phyloP scores from a whole-genome alignment of 2,797 vertebrate species.

The Enteromius trimaculatus region DNA sequence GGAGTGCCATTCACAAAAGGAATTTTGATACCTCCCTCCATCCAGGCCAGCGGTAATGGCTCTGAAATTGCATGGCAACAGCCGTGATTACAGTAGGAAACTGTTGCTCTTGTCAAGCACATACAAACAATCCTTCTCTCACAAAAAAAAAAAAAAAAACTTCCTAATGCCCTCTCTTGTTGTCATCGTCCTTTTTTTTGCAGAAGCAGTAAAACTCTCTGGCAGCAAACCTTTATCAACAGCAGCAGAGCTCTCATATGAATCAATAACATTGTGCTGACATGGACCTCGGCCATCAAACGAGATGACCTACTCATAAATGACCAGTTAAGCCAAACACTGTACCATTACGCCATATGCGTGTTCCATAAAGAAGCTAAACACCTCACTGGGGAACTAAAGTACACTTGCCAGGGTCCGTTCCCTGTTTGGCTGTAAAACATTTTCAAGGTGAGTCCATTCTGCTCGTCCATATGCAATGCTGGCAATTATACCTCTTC shows the following conservation, averaged over 20 bases:
- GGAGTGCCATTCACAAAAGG: slow-evolving; percentile 44
- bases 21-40: slow-evolving; percentile 39
- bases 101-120: slow-evolving; percentile 40
- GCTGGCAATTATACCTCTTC: slow-evolving; percentile 66
- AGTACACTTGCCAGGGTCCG: slow-evolving; percentile 32
- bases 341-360: slow-evolving; percentile 37
- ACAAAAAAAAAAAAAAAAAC: slow-evolving; percentile 10
- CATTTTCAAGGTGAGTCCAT: slow-evolving; percentile 71
- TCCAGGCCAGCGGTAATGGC: slow-evolving; percentile 21
- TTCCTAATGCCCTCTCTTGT: not conserved
- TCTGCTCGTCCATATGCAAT: slow-evolving; percentile 68
- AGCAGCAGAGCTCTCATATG: slow-evolving; percentile 19
- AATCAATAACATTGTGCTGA: slow-evolving; percentile 37
- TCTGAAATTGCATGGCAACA: slow-evolving; percentile 36
- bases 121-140: slow-evolving; percentile 42
- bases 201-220: slow-evolving; percentile 21
- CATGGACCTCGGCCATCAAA: slow-evolving; percentile 15
- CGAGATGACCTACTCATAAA: slow-evolving; percentile 21
- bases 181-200: not conserved
- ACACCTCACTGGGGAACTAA: slow-evolving; percentile 46
- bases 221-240: slow-evolving; percentile 24
- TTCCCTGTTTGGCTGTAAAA: slow-evolving; percentile 42
- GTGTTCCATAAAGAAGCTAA: slow-evolving; percentile 50
- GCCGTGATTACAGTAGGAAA: slow-evolving; percentile 56
- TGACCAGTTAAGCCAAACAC: slow-evolving; percentile 35